These are phyloP conservation scores for Syrrhaptes paradoxus DNA, from an alignment of 2,113 vertebrate species.

Conservation along the genomic window DNA sequence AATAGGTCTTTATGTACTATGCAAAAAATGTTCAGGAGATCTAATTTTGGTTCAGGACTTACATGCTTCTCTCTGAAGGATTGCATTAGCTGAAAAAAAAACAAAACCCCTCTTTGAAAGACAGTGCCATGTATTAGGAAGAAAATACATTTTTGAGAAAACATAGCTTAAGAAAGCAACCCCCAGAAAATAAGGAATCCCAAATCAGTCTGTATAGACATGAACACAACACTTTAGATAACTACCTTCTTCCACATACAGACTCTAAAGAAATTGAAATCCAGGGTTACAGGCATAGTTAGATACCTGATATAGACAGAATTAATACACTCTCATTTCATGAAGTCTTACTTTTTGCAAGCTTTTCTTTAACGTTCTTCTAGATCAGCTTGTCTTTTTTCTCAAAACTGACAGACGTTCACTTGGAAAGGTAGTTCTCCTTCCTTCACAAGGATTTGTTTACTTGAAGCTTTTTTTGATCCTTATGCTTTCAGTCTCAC, in stretches of 20 bases:
- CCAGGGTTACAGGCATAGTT: neutral
- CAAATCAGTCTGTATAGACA: neutral
- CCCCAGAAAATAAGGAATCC: neutral
- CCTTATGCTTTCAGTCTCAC: neutral
- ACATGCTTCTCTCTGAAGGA: neutral
- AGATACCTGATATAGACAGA: neutral
- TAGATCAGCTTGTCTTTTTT: neutral
- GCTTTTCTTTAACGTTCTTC: neutral
- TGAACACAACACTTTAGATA: neutral
- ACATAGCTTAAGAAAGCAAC: neutral
- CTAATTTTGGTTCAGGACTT: neutral
- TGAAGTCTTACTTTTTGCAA: neutral
- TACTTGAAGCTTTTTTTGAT: neutral
- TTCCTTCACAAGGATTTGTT: neutral
- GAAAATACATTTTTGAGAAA: neutral
- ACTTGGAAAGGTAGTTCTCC: neutral
- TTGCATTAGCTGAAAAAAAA: neutral
- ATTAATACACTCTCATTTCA: neutral
- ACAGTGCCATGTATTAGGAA: neutral
- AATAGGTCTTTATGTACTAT: neutral
- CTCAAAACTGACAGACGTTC: neutral
- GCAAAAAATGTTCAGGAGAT: neutral
- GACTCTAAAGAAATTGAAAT: neutral
- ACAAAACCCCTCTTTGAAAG: neutral
- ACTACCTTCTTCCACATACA: neutral